Evolutionary conservation across 2,797 vertebrate genomes (phyloP), one percentile per base, ranked within the genome.

Genomic region (Sebastolobus alascanus): DNA sequence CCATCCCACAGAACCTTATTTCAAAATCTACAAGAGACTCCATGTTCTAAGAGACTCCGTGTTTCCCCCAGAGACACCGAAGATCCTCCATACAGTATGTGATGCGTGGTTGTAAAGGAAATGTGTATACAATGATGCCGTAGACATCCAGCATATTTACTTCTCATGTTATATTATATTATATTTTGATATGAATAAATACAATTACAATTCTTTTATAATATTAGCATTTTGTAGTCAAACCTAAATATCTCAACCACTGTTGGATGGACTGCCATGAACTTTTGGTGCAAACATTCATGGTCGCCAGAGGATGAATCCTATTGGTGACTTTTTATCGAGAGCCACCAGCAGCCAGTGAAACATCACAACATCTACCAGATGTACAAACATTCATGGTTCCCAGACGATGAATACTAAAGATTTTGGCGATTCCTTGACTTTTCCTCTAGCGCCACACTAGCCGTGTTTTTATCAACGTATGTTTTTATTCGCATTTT

Each of bases 391-490:
- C 14, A 43, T 43, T 0, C 40, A 43, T 0, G 40, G 40, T 6
- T 43, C 14, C 40, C 14, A 43, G 40, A 43, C 13, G 40, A 43
- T 43, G 40, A 43, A 16, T 6, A 6, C 14, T 43, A 43, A 18
- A 7, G 14, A 46, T 46, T 46, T 46, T 46, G 43, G 43, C 16
- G 14, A 46, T 46, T 46, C 43, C 0, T 46, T 0, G 43, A 46
- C 0, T 46, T 0, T 52, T 52, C 46, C 20, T 52, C 0, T 18
- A 52, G 46, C 46, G 0, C 46, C 8, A n/a, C 46, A 52, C 4
- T n/a, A 52, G 46, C 20, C 18, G 2, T 52, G 46, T 52, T 52
- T 52, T 6, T 8, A 52, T 52, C 20, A 18, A n/a, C 46, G 20
- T 52, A 52, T 52, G 20, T 52, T 52, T 20, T 52, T 52, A 9